phyloP scores from a whole-genome alignment of 2,113 vertebrate species.

The Rhea pennata region DNA sequence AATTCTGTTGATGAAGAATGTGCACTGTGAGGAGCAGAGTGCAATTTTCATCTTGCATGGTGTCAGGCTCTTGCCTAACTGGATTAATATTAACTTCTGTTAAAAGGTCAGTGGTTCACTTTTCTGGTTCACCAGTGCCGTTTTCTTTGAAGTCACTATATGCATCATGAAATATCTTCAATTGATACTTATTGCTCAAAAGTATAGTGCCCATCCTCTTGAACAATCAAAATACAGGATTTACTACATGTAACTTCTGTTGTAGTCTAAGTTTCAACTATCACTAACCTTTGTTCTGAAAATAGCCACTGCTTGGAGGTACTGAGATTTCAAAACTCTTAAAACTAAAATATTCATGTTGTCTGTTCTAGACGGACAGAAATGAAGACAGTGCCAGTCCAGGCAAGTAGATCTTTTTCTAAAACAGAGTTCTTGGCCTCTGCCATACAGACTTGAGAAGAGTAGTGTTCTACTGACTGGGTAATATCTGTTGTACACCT shows the following conservation, averaged over 20 bases:
- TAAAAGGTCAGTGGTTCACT: background rate
- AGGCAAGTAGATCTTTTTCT: background rate
- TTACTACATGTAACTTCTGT: conserved; percentile 9
- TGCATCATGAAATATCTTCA: background rate
- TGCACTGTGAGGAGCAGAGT: background rate
- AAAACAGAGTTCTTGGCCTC: background rate
- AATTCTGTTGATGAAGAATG: background rate
- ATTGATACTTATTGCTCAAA: background rate
- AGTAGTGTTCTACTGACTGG: background rate
- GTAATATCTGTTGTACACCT: background rate
- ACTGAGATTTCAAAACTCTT: background rate
- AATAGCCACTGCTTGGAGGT: background rate
- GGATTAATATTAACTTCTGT: background rate
- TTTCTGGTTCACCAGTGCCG: background rate
- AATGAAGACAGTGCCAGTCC: background rate
- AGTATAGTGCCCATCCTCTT: background rate
- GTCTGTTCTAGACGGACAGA: background rate
- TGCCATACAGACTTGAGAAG: background rate
- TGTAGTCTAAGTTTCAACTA: conserved; percentile 8
- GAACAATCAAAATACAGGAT: background rate
- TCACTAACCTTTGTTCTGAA: background rate
- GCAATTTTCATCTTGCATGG: background rate
- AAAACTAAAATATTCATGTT: background rate
- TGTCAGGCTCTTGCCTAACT: too few species aligned
- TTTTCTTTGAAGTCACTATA: conserved; percentile 19